Evolutionary conservation across 2,888 invertebrate species (phyloP), one percentile per base, ranked within the genome.

Genomic region (Hyposoter dolosus): DNA sequence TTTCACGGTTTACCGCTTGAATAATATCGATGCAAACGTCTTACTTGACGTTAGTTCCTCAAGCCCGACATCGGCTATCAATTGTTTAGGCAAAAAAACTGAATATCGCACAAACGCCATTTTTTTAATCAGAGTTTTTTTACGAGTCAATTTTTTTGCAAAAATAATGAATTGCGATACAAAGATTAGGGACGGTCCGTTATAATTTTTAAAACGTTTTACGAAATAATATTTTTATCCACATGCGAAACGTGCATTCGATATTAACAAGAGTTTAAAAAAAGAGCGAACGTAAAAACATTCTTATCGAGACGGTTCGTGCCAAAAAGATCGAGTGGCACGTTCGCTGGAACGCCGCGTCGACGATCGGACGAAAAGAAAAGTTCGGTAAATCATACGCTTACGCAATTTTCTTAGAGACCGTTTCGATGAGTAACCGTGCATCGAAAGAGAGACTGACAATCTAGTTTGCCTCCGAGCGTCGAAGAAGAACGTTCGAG

Each of bases 391-490:
- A 83, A 81, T 83, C 75, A 65, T 81, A 82, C 78, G 66, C 56
- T 86, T 83, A 83, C 81, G 83, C 74, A 83, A 86, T 83, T 83
- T 75, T 63, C 45, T 43, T 56, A 56, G 56, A 75, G 83, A 83
- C 68, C 35, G 68, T 69, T 65, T 63, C 81, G 74, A 82, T 82
- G 86, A 86, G 83, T 83, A 86, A 83, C 78, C 74, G 77, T 40
- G 23, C 23, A 75, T 45, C 82, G 68, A 75, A 75, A 82, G 56
- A 68, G 65, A 69, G 45, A 75, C 47, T 47, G 60, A 69, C 60
- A 45, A 77, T 65, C 83, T 86, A 86, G 86, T 86, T 23, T 71
- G 63, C 53, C 81, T 77, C 32, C 63, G 74, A 68, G 47, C 69
- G 28, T 78, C 78, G 75, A 69, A 45, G 78, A 50, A 75, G 23